phyloP scores from a whole-genome alignment of 2,113 vertebrate genomes.

The Entelurus aequoreus region DNA sequence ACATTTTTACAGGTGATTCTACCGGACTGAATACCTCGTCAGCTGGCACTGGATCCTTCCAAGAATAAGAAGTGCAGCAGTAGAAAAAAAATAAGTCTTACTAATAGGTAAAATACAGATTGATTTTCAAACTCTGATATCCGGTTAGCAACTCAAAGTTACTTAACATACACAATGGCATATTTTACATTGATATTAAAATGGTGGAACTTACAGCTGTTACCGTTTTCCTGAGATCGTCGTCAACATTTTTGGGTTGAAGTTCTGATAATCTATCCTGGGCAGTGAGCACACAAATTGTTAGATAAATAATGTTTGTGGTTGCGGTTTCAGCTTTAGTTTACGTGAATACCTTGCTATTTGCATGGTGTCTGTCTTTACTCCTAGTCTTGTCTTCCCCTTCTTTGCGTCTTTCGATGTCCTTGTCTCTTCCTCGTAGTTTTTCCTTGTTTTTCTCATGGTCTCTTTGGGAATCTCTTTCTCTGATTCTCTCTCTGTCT shows the following conservation, averaged over 20 bases:
- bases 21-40: slow-evolving; percentile 38
- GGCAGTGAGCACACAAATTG: not conserved
- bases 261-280: slow-evolving; percentile 51
- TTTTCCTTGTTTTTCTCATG: slow-evolving; percentile 62
- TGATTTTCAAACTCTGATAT: not conserved
- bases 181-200: not conserved
- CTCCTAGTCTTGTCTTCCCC: slow-evolving; percentile 29
- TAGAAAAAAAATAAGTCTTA: not conserved
- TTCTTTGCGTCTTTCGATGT: slow-evolving; percentile 39
- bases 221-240: slow-evolving; percentile 48
- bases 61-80: slow-evolving; percentile 14
- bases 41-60: slow-evolving; percentile 23
- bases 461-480: slow-evolving; percentile 41
- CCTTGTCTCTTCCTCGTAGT: slow-evolving; percentile 46
- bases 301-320: not conserved
- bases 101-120: not conserved
- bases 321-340: not conserved
- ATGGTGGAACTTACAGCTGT: slow-evolving; percentile 38
- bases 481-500: slow-evolving; percentile 51
- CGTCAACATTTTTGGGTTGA: slow-evolving; percentile 30
- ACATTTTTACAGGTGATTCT: not conserved
- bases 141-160: not conserved
- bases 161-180: not conserved
- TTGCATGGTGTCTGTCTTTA: slow-evolving; percentile 19
- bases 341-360: slow-evolving; percentile 44